Evolutionary conservation across 2,888 invertebrate genomes (phyloP).

Genomic region (Lochmaea crataegi): DNA sequence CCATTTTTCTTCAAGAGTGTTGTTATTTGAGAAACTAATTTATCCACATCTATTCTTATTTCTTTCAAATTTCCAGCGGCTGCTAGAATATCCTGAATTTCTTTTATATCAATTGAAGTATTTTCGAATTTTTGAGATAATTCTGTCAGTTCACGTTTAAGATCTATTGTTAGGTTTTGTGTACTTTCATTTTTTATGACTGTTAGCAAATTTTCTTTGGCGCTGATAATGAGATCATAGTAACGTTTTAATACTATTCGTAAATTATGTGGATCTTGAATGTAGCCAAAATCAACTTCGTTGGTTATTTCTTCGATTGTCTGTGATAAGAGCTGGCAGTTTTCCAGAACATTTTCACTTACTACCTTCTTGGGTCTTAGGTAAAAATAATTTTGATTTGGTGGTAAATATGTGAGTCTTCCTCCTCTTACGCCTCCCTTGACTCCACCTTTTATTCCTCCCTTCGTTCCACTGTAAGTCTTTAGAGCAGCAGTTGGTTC

Average conservation of each 20-base stretch:
- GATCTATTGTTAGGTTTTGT: not conserved
- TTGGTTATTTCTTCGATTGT: conserved; percentile 20
- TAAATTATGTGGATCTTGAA: conserved; percentile 20
- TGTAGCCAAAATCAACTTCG: conserved; percentile 14
- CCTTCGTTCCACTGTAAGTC: not conserved
- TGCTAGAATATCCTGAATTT: conserved; percentile 1
- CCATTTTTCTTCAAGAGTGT: conserved; percentile 1
- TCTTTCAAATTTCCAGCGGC: not conserved
- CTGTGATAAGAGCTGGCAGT: conserved; percentile 10
- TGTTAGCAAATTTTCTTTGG: not conserved
- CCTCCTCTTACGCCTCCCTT: not conserved
- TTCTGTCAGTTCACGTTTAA: not conserved
- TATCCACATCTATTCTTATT: conserved; percentile 4
- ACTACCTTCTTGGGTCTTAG: conserved; percentile 3
- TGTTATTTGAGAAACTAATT: not conserved
- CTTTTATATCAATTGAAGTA: not conserved
- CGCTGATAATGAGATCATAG: conserved; percentile 20
- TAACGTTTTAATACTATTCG: conserved; percentile 26
- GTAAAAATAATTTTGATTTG: not conserved
- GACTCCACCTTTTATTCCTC: conserved; percentile 6
- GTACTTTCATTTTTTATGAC: conserved; percentile 10
- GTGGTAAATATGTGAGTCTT: not conserved
- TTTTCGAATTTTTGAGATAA: not conserved
- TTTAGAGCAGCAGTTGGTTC: not conserved
- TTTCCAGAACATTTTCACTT: conserved; percentile 2